A percentile compares a stretch with the other conserved stretches of the same genome.
Conservation (phyloP, 2,888 invertebrate genomes). For the Amblyjoppa proteus region DNA sequence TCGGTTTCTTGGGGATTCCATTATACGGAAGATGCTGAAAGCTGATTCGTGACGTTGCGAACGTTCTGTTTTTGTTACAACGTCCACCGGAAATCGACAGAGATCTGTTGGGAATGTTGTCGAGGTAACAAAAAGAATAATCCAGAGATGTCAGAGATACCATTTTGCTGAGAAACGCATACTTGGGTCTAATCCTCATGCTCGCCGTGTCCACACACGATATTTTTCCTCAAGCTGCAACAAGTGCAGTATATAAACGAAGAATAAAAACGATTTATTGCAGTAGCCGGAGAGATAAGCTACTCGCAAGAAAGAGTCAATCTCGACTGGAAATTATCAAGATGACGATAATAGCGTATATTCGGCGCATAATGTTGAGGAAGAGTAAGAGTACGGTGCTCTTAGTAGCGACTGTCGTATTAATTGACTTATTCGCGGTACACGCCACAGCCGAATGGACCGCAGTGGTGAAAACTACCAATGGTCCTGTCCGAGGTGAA, state of each 20-base stretch:
- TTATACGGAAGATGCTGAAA: too few species aligned
- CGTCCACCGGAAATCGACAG: constrained; percentile 77
- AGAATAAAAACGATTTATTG: background rate
- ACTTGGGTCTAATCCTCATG: background rate
- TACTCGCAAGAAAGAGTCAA: background rate
- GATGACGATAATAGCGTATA: background rate
- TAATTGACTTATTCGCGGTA: background rate
- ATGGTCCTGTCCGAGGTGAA: constrained; percentile 73
- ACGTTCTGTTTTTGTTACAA: too few species aligned
- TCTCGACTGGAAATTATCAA: background rate
- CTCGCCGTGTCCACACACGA: background rate
- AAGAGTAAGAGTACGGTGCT: background rate
- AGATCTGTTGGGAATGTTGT: too few species aligned
- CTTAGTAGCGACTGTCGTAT: background rate
- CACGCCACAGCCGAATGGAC: background rate
- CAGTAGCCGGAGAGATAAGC: background rate
- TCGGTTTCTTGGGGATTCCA: too few species aligned
- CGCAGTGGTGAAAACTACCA: constrained; percentile 6
- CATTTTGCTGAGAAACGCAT: background rate
- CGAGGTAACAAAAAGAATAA: background rate
- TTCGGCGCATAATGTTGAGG: background rate
- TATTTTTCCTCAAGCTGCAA: background rate
- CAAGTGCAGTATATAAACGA: background rate
- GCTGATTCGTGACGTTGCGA: too few species aligned
- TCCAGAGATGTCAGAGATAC: background rate